These are phyloP conservation scores for Hypena proboscidalis DNA, from an alignment of 2,888 invertebrate genomes.

Conservation along the genomic window DNA sequence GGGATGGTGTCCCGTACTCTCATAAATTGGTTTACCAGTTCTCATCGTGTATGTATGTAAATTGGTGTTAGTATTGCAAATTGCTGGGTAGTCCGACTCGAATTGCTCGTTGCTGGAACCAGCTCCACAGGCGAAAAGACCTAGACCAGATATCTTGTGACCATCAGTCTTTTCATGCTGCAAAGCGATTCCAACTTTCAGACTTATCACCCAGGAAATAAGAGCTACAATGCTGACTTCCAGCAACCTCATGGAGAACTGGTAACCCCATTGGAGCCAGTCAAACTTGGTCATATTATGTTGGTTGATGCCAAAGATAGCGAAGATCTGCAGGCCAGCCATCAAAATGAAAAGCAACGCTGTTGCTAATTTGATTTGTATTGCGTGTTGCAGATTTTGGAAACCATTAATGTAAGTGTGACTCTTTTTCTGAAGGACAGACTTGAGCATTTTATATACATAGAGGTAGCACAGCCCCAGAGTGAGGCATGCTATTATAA, in stretches of 20 bases:
- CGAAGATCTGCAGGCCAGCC: slow-evolving; percentile 94
- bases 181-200: slow-evolving; percentile 86
- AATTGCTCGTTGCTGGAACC: slow-evolving; percentile 94
- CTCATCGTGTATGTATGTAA: slow-evolving; percentile 93
- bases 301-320: slow-evolving; percentile 82
- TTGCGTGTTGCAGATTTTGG: slow-evolving; percentile 93
- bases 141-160: slow-evolving; percentile 89
- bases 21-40: slow-evolving; percentile 91
- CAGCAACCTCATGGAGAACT: slow-evolving; percentile 92
- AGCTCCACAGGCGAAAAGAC: slow-evolving; percentile 92
- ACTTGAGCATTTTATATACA: slow-evolving; percentile 91
- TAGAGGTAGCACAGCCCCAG: slow-evolving; percentile 94
- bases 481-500: slow-evolving; percentile 93
- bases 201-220: slow-evolving; percentile 94
- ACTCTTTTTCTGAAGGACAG: slow-evolving; percentile 90
- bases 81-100: slow-evolving; percentile 93
- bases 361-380: slow-evolving; percentile 95
- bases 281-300: slow-evolving; percentile 88
- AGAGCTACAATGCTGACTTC: slow-evolving; percentile 95
- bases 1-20: slow-evolving; percentile 81
- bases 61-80: slow-evolving; percentile 94
- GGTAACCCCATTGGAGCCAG: slow-evolving; percentile 97
- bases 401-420: slow-evolving; percentile 92
- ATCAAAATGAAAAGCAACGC: slow-evolving; percentile 93
- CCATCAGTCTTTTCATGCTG: slow-evolving; percentile 90